Percentiles rank a stretch among this genome's conserved stretches.
Evolutionary conservation across 2,113 vertebrate species (phyloP).

Genomic region (Gobio gobio): DNA sequence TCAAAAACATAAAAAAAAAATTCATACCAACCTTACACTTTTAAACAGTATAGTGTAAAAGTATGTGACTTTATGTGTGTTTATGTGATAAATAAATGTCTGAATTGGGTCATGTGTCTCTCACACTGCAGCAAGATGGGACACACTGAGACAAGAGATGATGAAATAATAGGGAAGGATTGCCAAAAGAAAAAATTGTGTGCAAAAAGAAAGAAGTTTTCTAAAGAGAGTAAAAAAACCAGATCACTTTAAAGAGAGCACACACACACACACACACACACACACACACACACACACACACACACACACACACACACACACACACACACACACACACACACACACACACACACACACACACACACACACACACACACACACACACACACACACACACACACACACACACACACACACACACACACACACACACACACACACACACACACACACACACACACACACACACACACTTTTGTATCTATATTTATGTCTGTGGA

Average conservation of each 20-base stretch:
- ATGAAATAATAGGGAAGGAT: conserved; percentile 24
- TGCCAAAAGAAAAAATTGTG: conserved; percentile 45
- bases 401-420: not conserved
- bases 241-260: not conserved
- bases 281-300: conserved; percentile 4
- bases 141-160: conserved; percentile 57
- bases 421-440: conserved; percentile 3
- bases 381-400: conserved; percentile 4
- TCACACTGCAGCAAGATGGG: not conserved
- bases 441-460: not conserved
- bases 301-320: conserved; percentile 4
- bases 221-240: too few relatives aligned
- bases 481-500: not conserved
- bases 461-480: not conserved
- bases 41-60: not conserved
- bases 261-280: not conserved
- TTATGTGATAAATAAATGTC: not conserved
- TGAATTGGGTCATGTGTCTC: not conserved
- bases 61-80: not conserved
- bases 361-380: conserved; percentile 4
- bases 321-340: not conserved
- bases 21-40: not conserved
- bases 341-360: not conserved
- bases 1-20: too few relatives aligned
- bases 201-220: conserved; percentile 22